Evolutionary conservation across 2,797 vertebrate species (phyloP).

Genomic region (Sebastes ruberrimus): DNA sequence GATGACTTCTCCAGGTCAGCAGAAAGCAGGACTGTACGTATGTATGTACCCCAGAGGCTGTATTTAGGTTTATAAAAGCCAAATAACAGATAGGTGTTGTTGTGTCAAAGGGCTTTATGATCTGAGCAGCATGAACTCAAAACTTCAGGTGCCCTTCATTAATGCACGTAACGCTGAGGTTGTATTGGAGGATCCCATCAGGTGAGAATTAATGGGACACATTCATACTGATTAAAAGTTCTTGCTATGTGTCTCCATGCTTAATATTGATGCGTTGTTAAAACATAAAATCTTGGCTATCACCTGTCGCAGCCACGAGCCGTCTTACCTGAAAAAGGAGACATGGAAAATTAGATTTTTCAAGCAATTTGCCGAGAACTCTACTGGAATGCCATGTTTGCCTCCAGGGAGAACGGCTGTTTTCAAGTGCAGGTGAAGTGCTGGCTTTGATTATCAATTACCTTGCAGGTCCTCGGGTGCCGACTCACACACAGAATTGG

Average conservation of each 20-base stretch:
- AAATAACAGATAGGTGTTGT: neutral
- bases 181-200: neutral
- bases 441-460: slow-evolving; percentile 49
- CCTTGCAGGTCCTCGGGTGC: slow-evolving; percentile 31
- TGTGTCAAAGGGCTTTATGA: neutral
- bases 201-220: neutral
- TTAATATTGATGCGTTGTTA: neutral
- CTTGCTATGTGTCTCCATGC: neutral
- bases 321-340: neutral
- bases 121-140: neutral
- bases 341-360: slow-evolving; percentile 42
- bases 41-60: no score
- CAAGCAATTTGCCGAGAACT: slow-evolving; percentile 39
- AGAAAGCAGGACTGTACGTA: no score
- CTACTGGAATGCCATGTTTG: slow-evolving; percentile 21
- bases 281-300: neutral
- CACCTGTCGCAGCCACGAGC: neutral
- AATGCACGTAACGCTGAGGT: neutral
- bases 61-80: neutral
- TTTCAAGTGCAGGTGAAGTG: slow-evolving; percentile 45
- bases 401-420: slow-evolving; percentile 34
- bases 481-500: slow-evolving; percentile 3
- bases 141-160: neutral
- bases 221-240: neutral
- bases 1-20: no score